Evolutionary conservation across 2,888 invertebrate genomes (phyloP).

Genomic region (Sesia bembeciformis): DNA sequence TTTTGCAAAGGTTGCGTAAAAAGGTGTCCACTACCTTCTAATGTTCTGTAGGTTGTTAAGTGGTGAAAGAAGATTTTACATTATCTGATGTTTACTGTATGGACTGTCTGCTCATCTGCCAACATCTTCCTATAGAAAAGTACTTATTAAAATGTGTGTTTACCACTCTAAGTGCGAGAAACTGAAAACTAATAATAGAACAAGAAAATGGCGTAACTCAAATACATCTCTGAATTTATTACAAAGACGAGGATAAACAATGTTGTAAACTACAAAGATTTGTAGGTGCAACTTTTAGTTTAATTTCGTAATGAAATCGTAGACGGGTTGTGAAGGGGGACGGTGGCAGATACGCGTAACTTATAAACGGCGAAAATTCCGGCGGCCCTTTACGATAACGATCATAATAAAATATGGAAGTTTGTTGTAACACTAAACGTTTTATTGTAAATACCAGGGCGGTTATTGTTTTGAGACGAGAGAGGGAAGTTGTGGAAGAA

Average conservation of each 20-base stretch:
- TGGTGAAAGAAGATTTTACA: too few species aligned
- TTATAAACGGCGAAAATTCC: constrained; percentile 56
- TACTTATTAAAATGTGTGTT: too few species aligned
- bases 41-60: too few species aligned
- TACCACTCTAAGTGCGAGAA: too few species aligned
- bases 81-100: too few species aligned
- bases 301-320: constrained; percentile 63
- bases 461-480: constrained; percentile 35
- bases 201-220: too few species aligned
- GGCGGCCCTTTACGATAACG: constrained; percentile 65
- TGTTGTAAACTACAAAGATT: constrained; percentile 5
- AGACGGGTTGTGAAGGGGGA: constrained; percentile 36
- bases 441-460: constrained; percentile 61
- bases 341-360: constrained; percentile 29
- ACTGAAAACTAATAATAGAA: too few species aligned
- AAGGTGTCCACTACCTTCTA: too few species aligned
- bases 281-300: constrained; percentile 32
- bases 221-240: not conserved
- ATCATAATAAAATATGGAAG: constrained; percentile 73
- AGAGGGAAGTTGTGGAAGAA: constrained; percentile 8
- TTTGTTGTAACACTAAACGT: constrained; percentile 69
- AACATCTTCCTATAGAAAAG: too few species aligned
- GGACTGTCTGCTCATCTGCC: too few species aligned
- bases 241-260: not conserved
- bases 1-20: too few species aligned